Evolutionary conservation across 2,797 vertebrate genomes (phyloP), one percentile per base, ranked within the genome.

Genomic region (Platyrinchus mystaceus): DNA sequence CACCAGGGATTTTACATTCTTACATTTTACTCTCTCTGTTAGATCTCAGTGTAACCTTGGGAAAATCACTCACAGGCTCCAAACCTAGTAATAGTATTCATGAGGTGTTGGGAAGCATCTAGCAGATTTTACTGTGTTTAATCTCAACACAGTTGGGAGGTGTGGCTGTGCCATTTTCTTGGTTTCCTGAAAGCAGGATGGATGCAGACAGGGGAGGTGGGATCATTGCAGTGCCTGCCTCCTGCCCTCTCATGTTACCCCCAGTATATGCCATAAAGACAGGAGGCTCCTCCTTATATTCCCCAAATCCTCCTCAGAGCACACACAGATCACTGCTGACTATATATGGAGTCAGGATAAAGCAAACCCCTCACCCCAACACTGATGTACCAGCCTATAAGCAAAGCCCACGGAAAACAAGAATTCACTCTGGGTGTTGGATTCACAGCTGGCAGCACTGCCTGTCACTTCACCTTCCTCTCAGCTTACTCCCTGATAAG

Each of bases 381-480:
- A 58, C 60, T 80, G 83, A 80, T 4, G 28, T 7, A 43, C 23
- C 55, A 82, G 84, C 50, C 63, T 27, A 43, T 43, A 59, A 50
- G 75, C 79, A 77, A 74, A 92, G 75, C 84, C 37, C 53, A 44
- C 1, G 5, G 90, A 39, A 66, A 90, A 66, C 55, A 52, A 62
- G 84, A 89, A 68, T 0, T 50, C 14, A 26, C 63, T 71, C 77
- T 0, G 76, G 74, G 67, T 63, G 73, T 50, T 41, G 41, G 34
- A 62, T 28, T 66, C 82, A 46, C 30, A 62, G 66, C 12, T 3
- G 83, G 83, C 83, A 92, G 77, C 47, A 4, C 71, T 59, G 91
- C 71, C 91, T 70, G 63, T 59, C 94, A 66, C 87, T 63, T 86
- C 87, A 49, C 67, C 67, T 80, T 70, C 66, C 74, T 89, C 89